A percentile compares a stretch with the other conserved stretches of the same genome.
phyloP scores from a whole-genome alignment of 2,888 invertebrate genomes.

The Noctua janthina region DNA sequence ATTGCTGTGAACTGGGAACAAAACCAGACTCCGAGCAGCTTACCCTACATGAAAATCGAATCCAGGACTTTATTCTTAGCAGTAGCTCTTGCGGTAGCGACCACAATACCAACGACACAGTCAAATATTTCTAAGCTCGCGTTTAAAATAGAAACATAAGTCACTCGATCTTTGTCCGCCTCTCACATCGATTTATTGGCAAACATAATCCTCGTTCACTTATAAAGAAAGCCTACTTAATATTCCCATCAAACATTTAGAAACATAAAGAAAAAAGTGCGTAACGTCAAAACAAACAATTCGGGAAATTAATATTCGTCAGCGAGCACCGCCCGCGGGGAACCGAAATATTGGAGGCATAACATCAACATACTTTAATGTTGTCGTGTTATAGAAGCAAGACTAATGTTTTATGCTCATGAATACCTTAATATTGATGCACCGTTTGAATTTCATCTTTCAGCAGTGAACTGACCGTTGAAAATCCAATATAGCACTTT shows the following conservation, averaged over 20 bases:
- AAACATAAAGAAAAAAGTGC: conserved; percentile 35
- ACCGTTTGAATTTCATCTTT: neutral
- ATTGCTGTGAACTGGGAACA: no score
- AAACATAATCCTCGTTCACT: conserved; percentile 39
- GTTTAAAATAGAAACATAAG: neutral
- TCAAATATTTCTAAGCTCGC: neutral
- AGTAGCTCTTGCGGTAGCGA: neutral
- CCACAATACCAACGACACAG: neutral
- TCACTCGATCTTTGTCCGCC: neutral
- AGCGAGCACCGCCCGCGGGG: conserved; percentile 62
- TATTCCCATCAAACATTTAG: conserved; percentile 42
- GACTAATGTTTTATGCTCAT: conserved; percentile 4
- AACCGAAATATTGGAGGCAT: conserved; percentile 22
- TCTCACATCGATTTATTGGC: conserved; percentile 29
- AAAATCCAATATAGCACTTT: neutral
- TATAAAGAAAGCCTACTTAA: conserved; percentile 30
- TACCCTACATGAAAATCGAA: neutral
- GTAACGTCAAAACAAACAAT: conserved; percentile 52
- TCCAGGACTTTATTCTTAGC: neutral
- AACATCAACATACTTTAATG: conserved; percentile 30
- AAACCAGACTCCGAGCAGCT: no score
- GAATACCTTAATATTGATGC: neutral
- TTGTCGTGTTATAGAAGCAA: conserved; percentile 17
- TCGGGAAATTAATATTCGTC: conserved; percentile 60
- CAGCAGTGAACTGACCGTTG: neutral